Conservation (phyloP, 2,113 vertebrate species). For the Cathartes aura region DNA sequence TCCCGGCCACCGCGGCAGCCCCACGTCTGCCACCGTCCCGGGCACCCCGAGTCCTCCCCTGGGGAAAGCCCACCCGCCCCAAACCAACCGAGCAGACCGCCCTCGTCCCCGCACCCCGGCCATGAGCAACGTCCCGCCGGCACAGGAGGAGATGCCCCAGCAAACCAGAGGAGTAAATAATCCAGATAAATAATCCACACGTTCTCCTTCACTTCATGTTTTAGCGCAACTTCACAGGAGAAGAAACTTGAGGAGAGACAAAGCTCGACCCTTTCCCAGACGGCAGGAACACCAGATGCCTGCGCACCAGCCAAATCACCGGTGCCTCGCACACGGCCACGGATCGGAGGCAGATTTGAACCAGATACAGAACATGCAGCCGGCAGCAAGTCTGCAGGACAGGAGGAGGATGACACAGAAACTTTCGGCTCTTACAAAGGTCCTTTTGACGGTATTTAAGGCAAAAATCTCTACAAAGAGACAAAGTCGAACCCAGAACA, state of each 20-base stretch:
- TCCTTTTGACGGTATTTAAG: too few relatives aligned
- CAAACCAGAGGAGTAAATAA: fast-evolving
- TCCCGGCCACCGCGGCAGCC: neutral
- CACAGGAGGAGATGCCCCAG: neutral
- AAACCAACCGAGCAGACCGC: fast-evolving
- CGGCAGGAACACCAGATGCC: neutral
- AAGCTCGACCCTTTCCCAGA: neutral
- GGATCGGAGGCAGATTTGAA: fast-evolving
- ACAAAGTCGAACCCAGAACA: fast-evolving
- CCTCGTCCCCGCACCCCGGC: neutral
- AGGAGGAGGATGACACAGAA: neutral
- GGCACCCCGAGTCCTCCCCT: neutral
- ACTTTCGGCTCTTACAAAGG: neutral
- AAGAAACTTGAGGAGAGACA: neutral
- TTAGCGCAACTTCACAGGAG: fast-evolving
- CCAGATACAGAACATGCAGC: too few relatives aligned
- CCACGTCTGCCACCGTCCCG: neutral
- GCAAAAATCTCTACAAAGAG: neutral
- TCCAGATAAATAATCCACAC: neutral
- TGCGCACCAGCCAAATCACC: neutral
- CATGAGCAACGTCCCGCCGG: neutral
- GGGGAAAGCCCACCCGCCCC: neutral
- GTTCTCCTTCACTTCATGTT: fast-evolving
- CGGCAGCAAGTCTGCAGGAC: neutral
- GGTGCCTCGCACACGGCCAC: neutral